Evolutionary conservation across 2,113 vertebrate genomes (phyloP), one percentile per base, ranked within the genome.

Genomic region (Pedetes capensis): DNA sequence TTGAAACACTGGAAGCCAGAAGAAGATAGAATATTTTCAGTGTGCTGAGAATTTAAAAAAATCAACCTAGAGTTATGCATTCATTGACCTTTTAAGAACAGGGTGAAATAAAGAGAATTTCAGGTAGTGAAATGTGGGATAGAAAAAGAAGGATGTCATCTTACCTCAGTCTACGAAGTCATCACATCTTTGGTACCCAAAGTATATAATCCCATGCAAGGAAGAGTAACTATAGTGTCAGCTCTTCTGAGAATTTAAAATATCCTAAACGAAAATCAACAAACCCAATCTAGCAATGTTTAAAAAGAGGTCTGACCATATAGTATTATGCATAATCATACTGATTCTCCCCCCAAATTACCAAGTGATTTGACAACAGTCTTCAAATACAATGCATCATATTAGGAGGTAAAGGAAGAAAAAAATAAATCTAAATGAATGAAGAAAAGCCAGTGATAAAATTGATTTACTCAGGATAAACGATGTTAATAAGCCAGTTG

Each of bases 401-500:
- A 29, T 81, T 86, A 71, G 57, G 42, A 95, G 6, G 9, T 22
- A 49, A 87, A 79, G 85, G 49, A 22, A 47, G 47, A 37, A 78
- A 69, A 53, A 79, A 44, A 57, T 8, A 78, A 49, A 42, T 75
- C 74, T 59, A 14, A 63, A n/a, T 59, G 37, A 11, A 34, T 29
- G 17, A 59, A 89, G 42, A 92, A 83, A 81, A 63, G 9, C 37
- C 16, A 39, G 3, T 53, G 61, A 64, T 32, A 92, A 75, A 78
- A 89, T 57, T 61, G 37, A 90, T 87, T 79, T 80, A 51, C 8
- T 90, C 72, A 49, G 59, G 53, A 90, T 63, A 86, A 85, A 79
- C 39, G 51, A 22, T 17, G 76, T 29, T 55, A 59, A 75, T 85
- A 91, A 81, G n/a, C n/a, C n/a, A n/a, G n/a, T n/a, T n/a, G n/a